Conservation (phyloP, 2,797 vertebrate genomes). For the Phylloscopus collybita region DNA sequence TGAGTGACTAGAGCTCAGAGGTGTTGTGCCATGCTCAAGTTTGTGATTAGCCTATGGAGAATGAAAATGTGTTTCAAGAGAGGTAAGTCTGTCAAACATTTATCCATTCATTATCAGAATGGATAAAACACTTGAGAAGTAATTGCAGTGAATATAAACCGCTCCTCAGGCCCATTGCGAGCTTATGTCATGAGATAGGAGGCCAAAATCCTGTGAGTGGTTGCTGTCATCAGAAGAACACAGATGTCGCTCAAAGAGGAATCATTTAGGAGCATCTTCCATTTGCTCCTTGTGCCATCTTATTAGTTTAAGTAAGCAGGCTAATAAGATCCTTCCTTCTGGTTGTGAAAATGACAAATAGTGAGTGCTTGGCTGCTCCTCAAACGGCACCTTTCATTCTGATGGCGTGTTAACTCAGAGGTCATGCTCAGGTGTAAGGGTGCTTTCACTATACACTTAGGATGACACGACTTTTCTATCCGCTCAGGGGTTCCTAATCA, state of each 20-base stretch:
- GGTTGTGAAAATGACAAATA: not conserved
- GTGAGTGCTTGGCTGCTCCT: not conserved
- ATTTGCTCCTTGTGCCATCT: not conserved
- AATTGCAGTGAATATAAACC: not conserved
- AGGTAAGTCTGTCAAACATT: not conserved
- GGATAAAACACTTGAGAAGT: not conserved
- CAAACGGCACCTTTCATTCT: not conserved
- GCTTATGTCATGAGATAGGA: not conserved
- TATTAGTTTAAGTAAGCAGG: not conserved
- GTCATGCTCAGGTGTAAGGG: not conserved
- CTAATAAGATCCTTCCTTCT: not conserved
- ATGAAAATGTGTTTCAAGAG: not conserved
- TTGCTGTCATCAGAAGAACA: not conserved
- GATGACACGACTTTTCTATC: not conserved
- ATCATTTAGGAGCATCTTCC: not conserved
- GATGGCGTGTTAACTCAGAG: not conserved
- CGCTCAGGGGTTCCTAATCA: fast-evolving
- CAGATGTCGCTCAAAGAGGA: not conserved
- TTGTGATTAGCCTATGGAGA: not conserved
- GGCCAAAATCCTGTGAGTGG: not conserved
- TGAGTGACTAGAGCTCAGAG: not conserved
- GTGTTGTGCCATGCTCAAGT: not conserved
- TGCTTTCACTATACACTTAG: not conserved
- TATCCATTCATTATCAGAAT: not conserved
- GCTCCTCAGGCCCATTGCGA: fast-evolving